Evolutionary conservation across 2,113 vertebrate genomes (phyloP), one percentile per base, ranked within the genome.

Genomic region (Petroica traversi): DNA sequence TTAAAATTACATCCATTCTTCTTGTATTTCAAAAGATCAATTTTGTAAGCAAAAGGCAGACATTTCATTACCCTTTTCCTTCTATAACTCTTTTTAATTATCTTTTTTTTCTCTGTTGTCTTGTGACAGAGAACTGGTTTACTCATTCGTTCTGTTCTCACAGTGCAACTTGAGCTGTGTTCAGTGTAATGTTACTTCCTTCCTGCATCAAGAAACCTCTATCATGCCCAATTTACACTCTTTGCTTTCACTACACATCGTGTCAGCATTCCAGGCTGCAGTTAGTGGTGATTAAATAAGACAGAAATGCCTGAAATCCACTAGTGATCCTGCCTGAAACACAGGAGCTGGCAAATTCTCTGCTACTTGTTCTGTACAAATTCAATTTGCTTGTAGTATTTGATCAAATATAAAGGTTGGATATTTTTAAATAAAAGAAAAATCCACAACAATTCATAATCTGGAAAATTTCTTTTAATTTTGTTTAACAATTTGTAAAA

Each of bases 161-260:
- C 91, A 95, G 83, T 94, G 94, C 83, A 93, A 95, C 54, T 71
- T 93, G 95, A 97, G 91, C 92, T 83, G 57, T 2, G 7, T 51
- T 68, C 76, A 96, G 92, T 91, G 91, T 93, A 92, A 92, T 78
- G 92, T 96, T 96, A 86, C 95, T 95, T 97, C 94, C 96, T 97
- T 96, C 96, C 95, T 92, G 83, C 43, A 78, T 49, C 11, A 5
- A 92, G 72, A 91, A 93, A 89, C 72, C 88, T 94, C 76, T 86
- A 94, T 92, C 89, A 92, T 87, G 91, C 79, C 92, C 80, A 95
- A 84, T 95, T 96, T 92, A 77, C 80, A 67, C 86, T 94, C 94
- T 95, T 83, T 93, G 94, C 96, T 95, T 95, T 95, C 88, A 81
- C 86, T 97, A 58, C 68, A 29, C 40, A 40, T 59, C 8, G 7